Evolutionary conservation across 2,113 vertebrate species (phyloP).

Genomic region (Galemys pyrenaicus): DNA sequence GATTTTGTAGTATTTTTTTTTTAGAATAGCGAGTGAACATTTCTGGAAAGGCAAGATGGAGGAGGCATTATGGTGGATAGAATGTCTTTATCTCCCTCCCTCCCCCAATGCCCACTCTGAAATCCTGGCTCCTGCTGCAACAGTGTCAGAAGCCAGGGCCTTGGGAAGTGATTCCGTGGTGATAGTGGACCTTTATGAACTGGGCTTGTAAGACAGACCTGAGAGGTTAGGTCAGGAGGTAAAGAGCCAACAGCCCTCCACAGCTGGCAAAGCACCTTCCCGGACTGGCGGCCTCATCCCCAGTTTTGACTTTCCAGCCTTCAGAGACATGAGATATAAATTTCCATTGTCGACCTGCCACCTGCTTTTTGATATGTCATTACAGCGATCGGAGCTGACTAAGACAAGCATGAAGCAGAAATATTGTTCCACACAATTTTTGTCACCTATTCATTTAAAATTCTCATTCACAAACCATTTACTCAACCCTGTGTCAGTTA

Average conservation of each 20-base stretch:
- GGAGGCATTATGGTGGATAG: not conserved
- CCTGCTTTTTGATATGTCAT: not conserved
- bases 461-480: not conserved
- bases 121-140: not conserved
- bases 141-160: not conserved
- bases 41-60: not conserved
- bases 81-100: too few species aligned
- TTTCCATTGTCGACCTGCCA: not conserved
- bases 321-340: not conserved
- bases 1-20: not conserved
- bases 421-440: not conserved
- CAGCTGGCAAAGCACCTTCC: not conserved
- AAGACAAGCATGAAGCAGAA: not conserved
- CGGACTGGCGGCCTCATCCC: too few species aligned
- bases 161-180: not conserved
- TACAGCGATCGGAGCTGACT: not conserved
- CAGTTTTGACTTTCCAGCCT: not conserved
- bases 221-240: not conserved
- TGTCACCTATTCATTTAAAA: not conserved
- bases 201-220: not conserved
- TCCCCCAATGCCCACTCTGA: not conserved
- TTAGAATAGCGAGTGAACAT: not conserved
- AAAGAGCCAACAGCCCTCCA: not conserved
- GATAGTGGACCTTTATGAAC: not conserved
- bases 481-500: not conserved